Conservation (phyloP, 2,888 invertebrate species). For the Tachina fera region DNA sequence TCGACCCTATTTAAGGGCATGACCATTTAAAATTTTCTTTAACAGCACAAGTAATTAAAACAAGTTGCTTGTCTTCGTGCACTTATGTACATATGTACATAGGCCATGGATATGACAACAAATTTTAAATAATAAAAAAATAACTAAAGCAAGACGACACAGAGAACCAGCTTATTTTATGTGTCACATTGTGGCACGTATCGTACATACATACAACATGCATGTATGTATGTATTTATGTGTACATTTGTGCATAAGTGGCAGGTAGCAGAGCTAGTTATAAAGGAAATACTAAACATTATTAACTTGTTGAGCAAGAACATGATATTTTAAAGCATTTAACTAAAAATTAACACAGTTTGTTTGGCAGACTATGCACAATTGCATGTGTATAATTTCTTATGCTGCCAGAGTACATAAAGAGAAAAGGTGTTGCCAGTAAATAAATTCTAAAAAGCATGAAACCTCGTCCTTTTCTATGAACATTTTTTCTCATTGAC, state of each 20-base stretch:
- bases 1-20: slow-evolving; percentile 64
- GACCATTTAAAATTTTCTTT: slow-evolving; percentile 36
- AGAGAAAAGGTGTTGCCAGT: too few species aligned
- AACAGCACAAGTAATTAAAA: slow-evolving; percentile 42
- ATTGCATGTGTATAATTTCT: too few species aligned
- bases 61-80: slow-evolving; percentile 44
- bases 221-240: too few species aligned
- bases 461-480: too few species aligned
- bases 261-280: not conserved
- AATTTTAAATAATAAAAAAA: slow-evolving; percentile 6
- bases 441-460: too few species aligned
- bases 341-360: not conserved
- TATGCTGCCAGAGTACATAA: too few species aligned
- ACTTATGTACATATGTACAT: too few species aligned
- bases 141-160: not conserved
- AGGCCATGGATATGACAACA: not conserved
- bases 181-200: slow-evolving; percentile 28
- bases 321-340: not conserved
- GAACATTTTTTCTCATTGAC: too few species aligned
- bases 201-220: not conserved
- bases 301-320: slow-evolving; percentile 11
- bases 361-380: not conserved
- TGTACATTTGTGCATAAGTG: not conserved
- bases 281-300: slow-evolving; percentile 5
- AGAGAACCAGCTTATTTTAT: slow-evolving; percentile 31